These are phyloP conservation scores for Sycophaga agraensis DNA, from an alignment of 1,140 invertebrate species.

Conservation along the genomic window DNA sequence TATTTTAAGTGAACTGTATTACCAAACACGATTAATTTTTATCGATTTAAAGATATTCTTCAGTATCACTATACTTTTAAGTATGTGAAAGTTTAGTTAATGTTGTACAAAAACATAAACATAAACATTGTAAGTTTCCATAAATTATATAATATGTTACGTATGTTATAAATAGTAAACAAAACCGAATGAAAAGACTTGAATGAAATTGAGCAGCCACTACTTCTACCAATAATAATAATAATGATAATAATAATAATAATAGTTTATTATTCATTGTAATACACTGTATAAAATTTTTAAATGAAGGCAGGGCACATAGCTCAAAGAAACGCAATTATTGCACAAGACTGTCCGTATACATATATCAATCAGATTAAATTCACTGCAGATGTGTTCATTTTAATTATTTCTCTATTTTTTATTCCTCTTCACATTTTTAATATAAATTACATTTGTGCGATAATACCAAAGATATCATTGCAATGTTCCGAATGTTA, in stretches of 20 bases:
- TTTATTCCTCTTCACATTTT: not conserved
- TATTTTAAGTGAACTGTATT: no score
- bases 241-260: slow-evolving; percentile 24
- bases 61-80: no score
- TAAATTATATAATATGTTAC: no score
- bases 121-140: no score
- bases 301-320: slow-evolving; percentile 29
- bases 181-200: no score
- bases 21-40: no score
- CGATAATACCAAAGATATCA: slow-evolving; percentile 45
- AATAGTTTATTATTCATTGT: slow-evolving; percentile 30
- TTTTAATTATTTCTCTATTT: slow-evolving; percentile 19
- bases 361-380: slow-evolving; percentile 7
- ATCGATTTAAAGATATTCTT: not conserved
- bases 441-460: slow-evolving; percentile 45
- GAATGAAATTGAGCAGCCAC: no score
- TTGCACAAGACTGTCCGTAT: slow-evolving; percentile 27
- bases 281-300: slow-evolving; percentile 32
- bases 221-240: no score
- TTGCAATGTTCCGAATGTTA: slow-evolving; percentile 45
- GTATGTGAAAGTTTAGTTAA: no score
- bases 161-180: no score
- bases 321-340: slow-evolving; percentile 29
- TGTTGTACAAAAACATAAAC: no score
- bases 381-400: slow-evolving; percentile 12